Evolutionary conservation across 2,113 vertebrate genomes (phyloP).

Genomic region (Heterochromis multidens): DNA sequence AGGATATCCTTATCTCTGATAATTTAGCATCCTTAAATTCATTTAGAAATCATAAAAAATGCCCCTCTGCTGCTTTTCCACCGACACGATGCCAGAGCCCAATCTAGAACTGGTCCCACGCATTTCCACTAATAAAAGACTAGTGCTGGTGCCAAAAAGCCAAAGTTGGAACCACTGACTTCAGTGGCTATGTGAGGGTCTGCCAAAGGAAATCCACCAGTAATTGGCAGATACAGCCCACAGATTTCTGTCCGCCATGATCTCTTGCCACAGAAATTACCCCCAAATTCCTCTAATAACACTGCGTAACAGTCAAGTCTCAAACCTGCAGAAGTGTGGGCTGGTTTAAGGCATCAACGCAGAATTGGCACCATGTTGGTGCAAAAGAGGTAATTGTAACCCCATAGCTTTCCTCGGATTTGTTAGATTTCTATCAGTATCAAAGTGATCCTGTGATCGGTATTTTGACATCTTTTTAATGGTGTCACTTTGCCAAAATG

Average conservation of each 20-base stretch:
- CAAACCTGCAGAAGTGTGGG: background rate
- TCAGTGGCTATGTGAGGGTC: background rate
- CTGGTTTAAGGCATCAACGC: background rate
- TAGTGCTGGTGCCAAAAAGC: background rate
- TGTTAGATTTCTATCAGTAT: background rate
- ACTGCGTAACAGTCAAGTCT: background rate
- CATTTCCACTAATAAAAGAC: background rate
- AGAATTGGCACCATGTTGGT: background rate
- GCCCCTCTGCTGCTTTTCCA: background rate
- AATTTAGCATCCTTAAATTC: background rate
- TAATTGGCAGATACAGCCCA: background rate
- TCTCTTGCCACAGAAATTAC: background rate
- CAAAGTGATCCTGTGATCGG: background rate
- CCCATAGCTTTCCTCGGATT: background rate
- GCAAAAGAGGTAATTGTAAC: background rate
- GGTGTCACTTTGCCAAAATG: background rate
- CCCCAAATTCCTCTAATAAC: too few species aligned
- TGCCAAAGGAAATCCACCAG: background rate
- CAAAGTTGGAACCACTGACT: background rate
- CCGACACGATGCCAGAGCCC: background rate
- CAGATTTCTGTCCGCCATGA: background rate
- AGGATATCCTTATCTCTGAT: background rate
- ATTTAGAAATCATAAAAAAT: background rate
- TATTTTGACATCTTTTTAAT: background rate
- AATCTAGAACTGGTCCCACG: background rate